These are phyloP conservation scores for Oligia strigilis DNA, from an alignment of 2,888 invertebrate genomes.

Conservation along the genomic window DNA sequence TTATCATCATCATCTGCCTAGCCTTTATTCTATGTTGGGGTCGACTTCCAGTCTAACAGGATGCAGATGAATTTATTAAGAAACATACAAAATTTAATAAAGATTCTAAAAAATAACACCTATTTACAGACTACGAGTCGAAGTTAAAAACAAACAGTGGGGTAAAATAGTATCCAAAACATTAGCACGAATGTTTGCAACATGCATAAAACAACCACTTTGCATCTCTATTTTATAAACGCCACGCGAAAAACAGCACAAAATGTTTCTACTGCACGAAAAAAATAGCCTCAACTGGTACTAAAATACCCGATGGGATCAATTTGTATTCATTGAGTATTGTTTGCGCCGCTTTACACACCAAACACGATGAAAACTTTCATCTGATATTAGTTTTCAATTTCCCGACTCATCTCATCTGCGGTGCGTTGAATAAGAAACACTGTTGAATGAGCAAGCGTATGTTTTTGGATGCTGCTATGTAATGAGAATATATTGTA, in stretches of 20 bases:
- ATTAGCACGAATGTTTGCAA: constrained; percentile 14
- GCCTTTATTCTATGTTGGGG: neutral
- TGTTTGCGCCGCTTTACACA: constrained; percentile 67
- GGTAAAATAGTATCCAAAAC: constrained; percentile 16
- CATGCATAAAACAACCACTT: constrained; percentile 21
- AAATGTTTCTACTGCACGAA: constrained; percentile 28
- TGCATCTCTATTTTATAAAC: constrained; percentile 21
- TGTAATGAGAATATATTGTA: constrained; percentile 1
- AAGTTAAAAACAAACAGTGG: neutral
- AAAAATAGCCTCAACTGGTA: constrained; percentile 37
- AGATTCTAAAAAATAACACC: too few species aligned
- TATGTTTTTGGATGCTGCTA: constrained; percentile 21
- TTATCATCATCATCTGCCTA: neutral
- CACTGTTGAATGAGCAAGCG: constrained; percentile 40
- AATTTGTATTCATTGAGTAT: constrained; percentile 70
- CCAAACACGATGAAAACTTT: constrained; percentile 75
- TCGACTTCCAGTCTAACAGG: neutral
- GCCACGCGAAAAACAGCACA: constrained; percentile 6
- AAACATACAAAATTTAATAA: too few species aligned
- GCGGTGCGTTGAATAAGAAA: constrained; percentile 59
- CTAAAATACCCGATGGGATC: constrained; percentile 51
- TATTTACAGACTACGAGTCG: neutral
- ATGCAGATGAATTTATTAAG: neutral
- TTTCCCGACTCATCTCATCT: constrained; percentile 71
- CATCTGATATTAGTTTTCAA: constrained; percentile 80